phyloP scores from a whole-genome alignment of 2,888 invertebrate species.

The Onthophagus sagittarius region DNA sequence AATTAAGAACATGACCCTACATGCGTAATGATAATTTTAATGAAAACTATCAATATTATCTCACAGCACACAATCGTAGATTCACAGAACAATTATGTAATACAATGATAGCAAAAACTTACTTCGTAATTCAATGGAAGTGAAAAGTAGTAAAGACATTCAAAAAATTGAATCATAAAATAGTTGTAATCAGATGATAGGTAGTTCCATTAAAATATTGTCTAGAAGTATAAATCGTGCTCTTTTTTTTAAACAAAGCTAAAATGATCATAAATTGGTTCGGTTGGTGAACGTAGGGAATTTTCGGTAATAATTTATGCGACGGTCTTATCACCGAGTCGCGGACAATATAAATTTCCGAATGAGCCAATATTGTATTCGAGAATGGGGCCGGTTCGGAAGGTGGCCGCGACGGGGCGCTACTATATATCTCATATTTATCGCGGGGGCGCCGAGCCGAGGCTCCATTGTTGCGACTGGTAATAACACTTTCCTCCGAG shows the following conservation, averaged over 20 bases:
- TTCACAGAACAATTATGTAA: no score
- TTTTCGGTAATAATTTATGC: slow-evolving; percentile 46
- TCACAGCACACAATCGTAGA: no score
- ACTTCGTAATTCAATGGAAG: no score
- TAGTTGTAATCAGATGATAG: no score
- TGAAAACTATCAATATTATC: no score
- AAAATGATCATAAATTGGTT: slow-evolving; percentile 25
- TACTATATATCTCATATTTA: slow-evolving; percentile 47
- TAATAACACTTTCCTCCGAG: slow-evolving; percentile 46
- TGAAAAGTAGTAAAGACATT: no score
- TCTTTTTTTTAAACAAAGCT: slow-evolving; percentile 26
- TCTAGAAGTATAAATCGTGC: slow-evolving; percentile 29
- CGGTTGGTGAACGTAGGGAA: slow-evolving; percentile 39
- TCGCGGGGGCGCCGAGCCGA: slow-evolving; percentile 37
- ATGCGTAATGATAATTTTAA: no score
- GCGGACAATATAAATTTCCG: slow-evolving; percentile 47
- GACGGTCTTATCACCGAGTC: slow-evolving; percentile 45
- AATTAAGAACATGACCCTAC: no score
- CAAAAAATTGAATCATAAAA: no score
- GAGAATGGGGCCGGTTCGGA: slow-evolving; percentile 31
- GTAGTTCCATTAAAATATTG: no score
- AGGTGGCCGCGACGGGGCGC: slow-evolving; percentile 29
- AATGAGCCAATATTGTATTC: slow-evolving; percentile 46
- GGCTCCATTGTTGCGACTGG: slow-evolving; percentile 37
- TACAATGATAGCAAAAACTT: no score